Conservation (phyloP, 2,888 invertebrate genomes). For the Chymomyza procnemis region DNA sequence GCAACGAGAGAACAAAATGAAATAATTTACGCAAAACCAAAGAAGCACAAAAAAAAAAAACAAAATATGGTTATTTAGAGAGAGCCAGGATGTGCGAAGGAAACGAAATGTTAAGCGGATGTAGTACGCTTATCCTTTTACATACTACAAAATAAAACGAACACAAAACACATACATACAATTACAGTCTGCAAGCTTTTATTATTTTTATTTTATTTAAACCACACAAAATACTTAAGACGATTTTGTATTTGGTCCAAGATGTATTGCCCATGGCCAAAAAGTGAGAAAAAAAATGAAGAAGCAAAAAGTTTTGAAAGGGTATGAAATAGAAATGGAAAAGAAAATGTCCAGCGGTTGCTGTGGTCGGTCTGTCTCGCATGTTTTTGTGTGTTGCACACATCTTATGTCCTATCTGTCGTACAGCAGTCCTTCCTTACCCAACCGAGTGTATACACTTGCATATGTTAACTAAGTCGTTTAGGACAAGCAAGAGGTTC, state of each 20-base stretch:
- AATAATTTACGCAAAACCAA: conserved; percentile 66
- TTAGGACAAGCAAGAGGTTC: conserved; percentile 15
- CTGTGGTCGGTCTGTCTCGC: conserved; percentile 38
- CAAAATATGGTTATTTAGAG: conserved; percentile 9
- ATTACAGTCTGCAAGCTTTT: conserved; percentile 35
- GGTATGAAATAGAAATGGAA: conserved; percentile 33
- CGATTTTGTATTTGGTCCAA: conserved; percentile 70
- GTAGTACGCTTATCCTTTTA: conserved; percentile 67
- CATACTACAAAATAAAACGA: conserved; percentile 13
- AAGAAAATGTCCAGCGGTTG: conserved; percentile 67
- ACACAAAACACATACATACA: conserved; percentile 22
- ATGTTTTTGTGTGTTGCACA: not conserved
- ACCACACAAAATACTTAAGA: conserved; percentile 73
- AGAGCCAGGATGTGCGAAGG: conserved; percentile 50
- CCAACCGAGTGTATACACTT: conserved; percentile 7
- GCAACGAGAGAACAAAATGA: conserved; percentile 52
- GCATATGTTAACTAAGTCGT: conserved; percentile 59
- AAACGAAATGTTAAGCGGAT: conserved; percentile 65
- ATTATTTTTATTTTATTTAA: conserved; percentile 72
- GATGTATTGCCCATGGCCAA: conserved; percentile 67
- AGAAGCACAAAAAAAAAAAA: conserved; percentile 1
- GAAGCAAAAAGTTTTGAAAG: conserved; percentile 40
- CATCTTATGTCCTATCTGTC: not conserved
- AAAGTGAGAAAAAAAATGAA: conserved; percentile 65
- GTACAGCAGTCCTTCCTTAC: not conserved